Evolutionary conservation across 2,888 invertebrate species (phyloP).

Genomic region (Cryptocephalus primarius): DNA sequence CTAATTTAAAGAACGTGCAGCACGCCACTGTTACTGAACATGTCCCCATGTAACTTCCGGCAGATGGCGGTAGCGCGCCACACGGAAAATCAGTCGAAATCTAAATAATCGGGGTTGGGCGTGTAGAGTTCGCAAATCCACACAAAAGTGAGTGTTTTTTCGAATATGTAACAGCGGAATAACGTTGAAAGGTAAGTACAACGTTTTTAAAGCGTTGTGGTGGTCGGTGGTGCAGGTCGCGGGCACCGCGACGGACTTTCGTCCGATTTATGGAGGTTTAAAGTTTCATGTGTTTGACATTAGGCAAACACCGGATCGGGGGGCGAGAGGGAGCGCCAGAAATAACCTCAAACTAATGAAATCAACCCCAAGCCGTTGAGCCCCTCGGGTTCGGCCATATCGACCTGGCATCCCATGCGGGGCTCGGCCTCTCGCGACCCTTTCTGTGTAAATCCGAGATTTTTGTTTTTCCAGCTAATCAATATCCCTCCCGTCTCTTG

Average conservation of each 20-base stretch:
- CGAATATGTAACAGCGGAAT: constrained; percentile 29
- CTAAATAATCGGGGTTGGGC: constrained; percentile 31
- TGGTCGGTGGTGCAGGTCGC: constrained; percentile 2
- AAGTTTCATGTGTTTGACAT: constrained; percentile 27
- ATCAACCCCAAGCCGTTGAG: too few species aligned
- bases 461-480: constrained; percentile 22
- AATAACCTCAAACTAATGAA: too few species aligned
- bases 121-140: constrained; percentile 29
- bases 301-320: background rate
- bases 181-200: constrained; percentile 24
- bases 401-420: too few species aligned
- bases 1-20: too few species aligned
- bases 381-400: too few species aligned
- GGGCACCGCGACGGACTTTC: constrained; percentile 6
- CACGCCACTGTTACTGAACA: too few species aligned
- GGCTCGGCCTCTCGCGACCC: too few species aligned
- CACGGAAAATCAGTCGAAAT: constrained; percentile 25
- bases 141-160: constrained; percentile 31
- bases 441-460: background rate
- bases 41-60: background rate
- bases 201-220: constrained; percentile 12
- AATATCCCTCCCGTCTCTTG: constrained; percentile 15
- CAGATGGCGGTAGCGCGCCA: background rate
- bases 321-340: too few species aligned
- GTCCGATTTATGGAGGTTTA: constrained; percentile 15